These are phyloP conservation scores for Leucoma salicis DNA, from an alignment of 2,888 invertebrate genomes.

Conservation along the genomic window DNA sequence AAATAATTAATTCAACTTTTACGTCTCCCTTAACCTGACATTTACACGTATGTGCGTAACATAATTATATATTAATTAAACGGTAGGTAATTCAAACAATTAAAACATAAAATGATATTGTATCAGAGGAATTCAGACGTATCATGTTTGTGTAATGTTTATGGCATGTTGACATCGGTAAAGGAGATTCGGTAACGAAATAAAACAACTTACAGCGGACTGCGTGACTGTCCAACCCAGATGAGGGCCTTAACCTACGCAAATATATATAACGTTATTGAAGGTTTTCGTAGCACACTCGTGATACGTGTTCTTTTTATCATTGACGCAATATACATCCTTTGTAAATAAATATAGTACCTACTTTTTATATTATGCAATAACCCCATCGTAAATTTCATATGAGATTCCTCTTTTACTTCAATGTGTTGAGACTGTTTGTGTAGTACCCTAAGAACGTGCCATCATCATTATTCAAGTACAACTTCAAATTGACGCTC, in stretches of 20 bases:
- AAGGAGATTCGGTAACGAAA: constrained; percentile 21
- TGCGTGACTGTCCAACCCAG: constrained; percentile 25
- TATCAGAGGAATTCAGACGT: constrained; percentile 11
- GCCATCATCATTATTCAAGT: too few species aligned
- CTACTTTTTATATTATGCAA: too few species aligned
- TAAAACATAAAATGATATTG: constrained; percentile 17
- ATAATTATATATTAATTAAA: neutral
- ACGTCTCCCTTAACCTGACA: neutral
- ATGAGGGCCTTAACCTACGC: constrained; percentile 17
- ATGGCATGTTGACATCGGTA: constrained; percentile 34
- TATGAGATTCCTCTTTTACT: too few species aligned
- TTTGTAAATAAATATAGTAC: neutral
- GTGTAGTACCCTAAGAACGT: too few species aligned
- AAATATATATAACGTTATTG: constrained; percentile 19
- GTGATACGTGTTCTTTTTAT: constrained; percentile 9
- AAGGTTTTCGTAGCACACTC: constrained; percentile 13
- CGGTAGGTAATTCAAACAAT: too few species aligned
- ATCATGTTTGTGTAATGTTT: constrained; percentile 20
- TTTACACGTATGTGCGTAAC: neutral
- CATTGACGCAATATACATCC: constrained; percentile 6
- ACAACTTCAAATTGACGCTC: too few species aligned
- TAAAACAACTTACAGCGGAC: constrained; percentile 26
- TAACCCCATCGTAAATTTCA: too few species aligned
- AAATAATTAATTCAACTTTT: neutral
- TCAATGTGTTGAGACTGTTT: too few species aligned